A percentile compares a stretch with the other conserved stretches of the same genome.
Evolutionary conservation across 2,888 invertebrate genomes (phyloP).

Genomic region (Tetheella fluctuosa): DNA sequence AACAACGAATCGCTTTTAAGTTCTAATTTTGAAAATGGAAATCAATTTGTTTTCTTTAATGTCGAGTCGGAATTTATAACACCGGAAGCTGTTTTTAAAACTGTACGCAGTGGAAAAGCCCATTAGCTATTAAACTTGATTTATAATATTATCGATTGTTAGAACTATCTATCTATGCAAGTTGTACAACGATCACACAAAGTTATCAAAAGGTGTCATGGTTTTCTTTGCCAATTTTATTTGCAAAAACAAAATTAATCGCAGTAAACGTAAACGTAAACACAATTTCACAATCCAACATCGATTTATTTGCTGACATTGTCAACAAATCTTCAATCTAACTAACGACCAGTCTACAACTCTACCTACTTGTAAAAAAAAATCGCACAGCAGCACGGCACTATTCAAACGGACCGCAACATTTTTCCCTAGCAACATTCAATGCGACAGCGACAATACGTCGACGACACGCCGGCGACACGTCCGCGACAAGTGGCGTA

Average conservation of each 20-base stretch:
- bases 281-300: not conserved
- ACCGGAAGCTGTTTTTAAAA: not conserved
- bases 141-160: too few relatives aligned
- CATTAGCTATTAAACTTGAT: too few relatives aligned
- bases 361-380: not conserved
- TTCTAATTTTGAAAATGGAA: conserved; percentile 56
- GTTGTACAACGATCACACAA: too few relatives aligned
- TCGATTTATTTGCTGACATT: conserved; percentile 6
- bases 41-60: conserved; percentile 65
- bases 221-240: too few relatives aligned
- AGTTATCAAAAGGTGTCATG: too few relatives aligned
- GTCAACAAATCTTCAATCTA: conserved; percentile 6
- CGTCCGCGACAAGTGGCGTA: conserved; percentile 49
- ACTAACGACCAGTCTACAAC: conserved; percentile 12
- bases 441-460: conserved; percentile 69
- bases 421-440: conserved; percentile 58
- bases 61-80: conserved; percentile 23
- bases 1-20: conserved; percentile 77
- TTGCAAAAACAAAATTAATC: too few relatives aligned
- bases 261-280: too few relatives aligned
- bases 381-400: conserved; percentile 34
- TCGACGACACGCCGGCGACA: conserved; percentile 53
- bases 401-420: conserved; percentile 51
- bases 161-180: too few relatives aligned
- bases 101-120: not conserved